phyloP scores from a whole-genome alignment of 2,888 invertebrate species.

The Glyphotaelius pellucidus region DNA sequence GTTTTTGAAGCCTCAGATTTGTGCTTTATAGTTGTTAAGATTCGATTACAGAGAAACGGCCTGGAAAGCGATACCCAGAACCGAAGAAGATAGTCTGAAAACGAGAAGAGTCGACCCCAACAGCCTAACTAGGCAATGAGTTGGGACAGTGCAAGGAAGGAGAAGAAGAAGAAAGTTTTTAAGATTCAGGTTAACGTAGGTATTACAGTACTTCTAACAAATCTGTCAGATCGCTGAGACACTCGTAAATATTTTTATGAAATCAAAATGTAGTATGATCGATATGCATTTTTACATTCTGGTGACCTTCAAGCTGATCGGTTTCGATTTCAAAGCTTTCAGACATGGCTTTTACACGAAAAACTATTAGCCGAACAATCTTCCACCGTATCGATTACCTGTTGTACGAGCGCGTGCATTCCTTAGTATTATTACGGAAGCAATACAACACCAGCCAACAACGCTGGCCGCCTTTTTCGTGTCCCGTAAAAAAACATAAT shows the following conservation, averaged over 20 bases:
- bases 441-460: neutral
- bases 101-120: too few species aligned
- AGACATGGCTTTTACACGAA: neutral
- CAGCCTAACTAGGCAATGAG: too few species aligned
- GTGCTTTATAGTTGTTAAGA: too few species aligned
- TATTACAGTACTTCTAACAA: neutral
- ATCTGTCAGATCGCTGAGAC: neutral
- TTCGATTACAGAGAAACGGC: too few species aligned
- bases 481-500: neutral
- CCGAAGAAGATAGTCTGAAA: too few species aligned
- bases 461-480: neutral
- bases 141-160: too few species aligned
- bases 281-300: neutral
- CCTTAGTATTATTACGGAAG: neutral
- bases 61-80: too few species aligned
- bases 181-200: too few species aligned
- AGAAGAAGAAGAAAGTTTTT: too few species aligned
- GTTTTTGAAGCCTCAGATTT: too few species aligned
- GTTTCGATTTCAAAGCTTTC: neutral
- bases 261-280: neutral
- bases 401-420: neutral
- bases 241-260: neutral
- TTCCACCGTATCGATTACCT: neutral
- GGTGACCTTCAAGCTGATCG: neutral
- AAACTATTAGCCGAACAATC: neutral